A percentile compares a stretch with the other conserved stretches of the same genome.
These are phyloP conservation scores for Conus canariensis DNA, from an alignment of 2,888 invertebrate genomes.

Conservation along the genomic window DNA sequence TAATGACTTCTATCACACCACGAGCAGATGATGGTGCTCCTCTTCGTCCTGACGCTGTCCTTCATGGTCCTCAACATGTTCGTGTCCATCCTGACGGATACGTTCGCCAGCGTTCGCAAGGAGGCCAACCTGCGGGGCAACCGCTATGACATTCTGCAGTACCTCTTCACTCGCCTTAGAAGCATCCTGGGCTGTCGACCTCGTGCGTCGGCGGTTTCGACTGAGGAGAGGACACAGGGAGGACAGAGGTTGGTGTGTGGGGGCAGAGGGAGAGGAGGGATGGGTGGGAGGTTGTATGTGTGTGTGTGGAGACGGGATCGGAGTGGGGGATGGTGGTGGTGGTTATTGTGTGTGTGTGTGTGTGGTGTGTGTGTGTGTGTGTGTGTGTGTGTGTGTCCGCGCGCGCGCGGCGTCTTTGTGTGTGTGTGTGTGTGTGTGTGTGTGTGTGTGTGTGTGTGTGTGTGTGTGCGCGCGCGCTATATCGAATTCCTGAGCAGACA, in stretches of 20 bases:
- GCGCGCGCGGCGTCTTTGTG: too few species aligned
- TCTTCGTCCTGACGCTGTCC: conserved; percentile 73
- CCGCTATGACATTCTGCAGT: conserved; percentile 78
- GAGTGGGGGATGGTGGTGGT: not conserved
- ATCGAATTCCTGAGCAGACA: too few species aligned
- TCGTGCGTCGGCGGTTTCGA: too few species aligned
- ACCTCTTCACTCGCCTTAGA: conserved; percentile 69
- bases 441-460: too few species aligned
- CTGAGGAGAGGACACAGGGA: conserved; percentile 46
- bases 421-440: too few species aligned
- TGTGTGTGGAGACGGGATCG: not conserved
- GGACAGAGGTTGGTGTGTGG: not conserved
- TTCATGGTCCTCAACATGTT: conserved; percentile 79
- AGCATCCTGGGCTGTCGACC: conserved; percentile 48
- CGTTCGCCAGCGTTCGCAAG: conserved; percentile 72
- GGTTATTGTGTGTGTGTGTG: not conserved
- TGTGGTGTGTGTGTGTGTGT: too few species aligned
- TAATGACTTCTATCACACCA: too few species aligned
- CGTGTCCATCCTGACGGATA: conserved; percentile 77
- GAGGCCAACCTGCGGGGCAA: conserved; percentile 74
- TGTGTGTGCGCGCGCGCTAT: too few species aligned
- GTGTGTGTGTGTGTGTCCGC: too few species aligned
- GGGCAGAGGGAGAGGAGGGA: too few species aligned
- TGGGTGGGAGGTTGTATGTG: not conserved
- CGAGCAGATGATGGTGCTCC: conserved; percentile 71